Base-by-base conservation (phyloP, 2,797 vertebrate species). In the Spheniscus humboldti region DNA sequence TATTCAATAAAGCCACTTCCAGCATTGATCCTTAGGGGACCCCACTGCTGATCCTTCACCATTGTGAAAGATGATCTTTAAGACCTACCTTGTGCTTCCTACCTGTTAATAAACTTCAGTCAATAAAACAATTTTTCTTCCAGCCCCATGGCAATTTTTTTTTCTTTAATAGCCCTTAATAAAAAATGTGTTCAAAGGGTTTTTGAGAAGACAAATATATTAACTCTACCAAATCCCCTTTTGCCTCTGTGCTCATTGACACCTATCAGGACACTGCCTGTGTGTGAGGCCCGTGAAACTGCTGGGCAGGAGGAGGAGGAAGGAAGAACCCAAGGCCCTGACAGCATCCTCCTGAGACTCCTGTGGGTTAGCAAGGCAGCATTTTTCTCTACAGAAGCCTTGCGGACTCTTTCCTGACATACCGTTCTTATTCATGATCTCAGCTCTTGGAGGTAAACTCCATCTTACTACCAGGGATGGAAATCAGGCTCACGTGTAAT, bases 401-500 rank as follows among this genome's bases (percentile, higher is more conserved):
- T 68, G 11, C 0, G 1, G n/a, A 19, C 19, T 78, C 45, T 66
- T 87, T 67, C 9, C 24, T 57, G 9, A 47, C 15, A 18, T 9
- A 6, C 2, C 0, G 0, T 55, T n/a, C 2, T 87, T 69, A 55
- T n/a, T 30, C 9, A 14, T 20, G 2, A 50, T 19, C 31, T 89
- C 41, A 69, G 30, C 20, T 89, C 22, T 52, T 48, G 48, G 39
- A 47, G 33, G 22, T 48, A 67, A 93, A 84, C 22, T 53, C 28
- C 8, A 11, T 68, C 31, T 62, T 85, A 53, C 10, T 31, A 33
- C 10, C 17, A 50, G 47, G 20, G 27, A 1, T 50, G n/a, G 20
- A 91, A 88, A 74, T 63, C 47, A 43, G 37, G 37, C 18, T 93
- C 15, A 30, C 0, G 0, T 71, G 15, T 55, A 79, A 90, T 18